Conservation (phyloP, 2,888 invertebrate genomes). For the Euclidia mi region DNA sequence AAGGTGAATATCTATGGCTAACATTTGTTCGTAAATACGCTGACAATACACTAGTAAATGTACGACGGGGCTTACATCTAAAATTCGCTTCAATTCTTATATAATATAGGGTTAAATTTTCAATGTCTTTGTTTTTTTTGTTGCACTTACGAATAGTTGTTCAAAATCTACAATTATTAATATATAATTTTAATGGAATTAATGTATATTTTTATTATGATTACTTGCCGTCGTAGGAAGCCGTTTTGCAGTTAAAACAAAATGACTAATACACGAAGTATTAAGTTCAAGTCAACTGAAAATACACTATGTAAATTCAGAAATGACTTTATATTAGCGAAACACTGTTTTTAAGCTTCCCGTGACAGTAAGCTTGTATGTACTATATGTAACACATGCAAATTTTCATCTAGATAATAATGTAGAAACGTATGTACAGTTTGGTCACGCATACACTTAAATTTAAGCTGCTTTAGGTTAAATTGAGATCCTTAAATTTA, state of each 20-base stretch:
- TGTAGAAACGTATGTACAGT: constrained; percentile 30
- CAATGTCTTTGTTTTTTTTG: constrained; percentile 8
- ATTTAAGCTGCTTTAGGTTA: constrained; percentile 44
- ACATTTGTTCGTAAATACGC: constrained; percentile 25
- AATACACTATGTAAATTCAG: too few relatives aligned
- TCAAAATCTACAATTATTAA: constrained; percentile 9
- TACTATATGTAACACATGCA: background rate
- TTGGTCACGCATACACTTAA: constrained; percentile 44
- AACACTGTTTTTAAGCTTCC: background rate
- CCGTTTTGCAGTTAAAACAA: too few relatives aligned
- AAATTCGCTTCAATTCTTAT: constrained; percentile 4
- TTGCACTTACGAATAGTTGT: constrained; percentile 12
- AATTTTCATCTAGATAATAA: constrained; percentile 3
- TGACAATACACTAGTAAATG: constrained; percentile 21
- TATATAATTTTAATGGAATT: constrained; percentile 1
- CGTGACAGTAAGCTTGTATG: background rate
- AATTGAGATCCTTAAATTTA: constrained; percentile 48
- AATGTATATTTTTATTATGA: background rate
- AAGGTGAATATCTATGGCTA: constrained; percentile 8
- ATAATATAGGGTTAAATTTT: constrained; percentile 6
- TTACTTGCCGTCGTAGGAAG: background rate
- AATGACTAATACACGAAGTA: too few relatives aligned
- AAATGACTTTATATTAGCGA: too few relatives aligned
- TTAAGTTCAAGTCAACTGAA: too few relatives aligned
- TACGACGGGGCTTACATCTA: constrained; percentile 19